Percentiles rank a stretch among this genome's conserved stretches.
These are phyloP conservation scores for Empis livida DNA, from an alignment of 2,888 invertebrate genomes.

Conservation along the genomic window DNA sequence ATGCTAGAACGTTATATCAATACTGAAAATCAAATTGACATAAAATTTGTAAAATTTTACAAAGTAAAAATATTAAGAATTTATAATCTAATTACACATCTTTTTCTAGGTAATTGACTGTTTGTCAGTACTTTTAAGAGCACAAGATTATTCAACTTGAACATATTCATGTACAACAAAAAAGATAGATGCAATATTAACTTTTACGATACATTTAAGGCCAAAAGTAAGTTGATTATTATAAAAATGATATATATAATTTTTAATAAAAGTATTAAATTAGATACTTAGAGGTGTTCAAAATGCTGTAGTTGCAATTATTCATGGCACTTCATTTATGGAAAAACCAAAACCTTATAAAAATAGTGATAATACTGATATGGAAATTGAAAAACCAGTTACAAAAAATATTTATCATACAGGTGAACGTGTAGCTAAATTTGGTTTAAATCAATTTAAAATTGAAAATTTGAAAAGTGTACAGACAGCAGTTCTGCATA, in stretches of 20 bases:
- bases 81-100: too few species aligned
- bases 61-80: too few species aligned
- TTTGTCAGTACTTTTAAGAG: constrained; percentile 58
- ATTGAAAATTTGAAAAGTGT: constrained; percentile 46
- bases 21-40: constrained; percentile 52
- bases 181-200: constrained; percentile 57
- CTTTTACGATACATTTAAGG: constrained; percentile 73
- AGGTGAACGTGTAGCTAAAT: constrained; percentile 45
- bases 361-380: constrained; percentile 28
- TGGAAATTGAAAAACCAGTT: constrained; percentile 3
- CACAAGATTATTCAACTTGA: constrained; percentile 70
- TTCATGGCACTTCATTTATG: constrained; percentile 58
- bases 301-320: constrained; percentile 59
- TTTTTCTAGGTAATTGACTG: constrained; percentile 44
- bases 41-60: constrained; percentile 49
- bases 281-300: constrained; percentile 80
- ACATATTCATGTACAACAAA: constrained; percentile 53
- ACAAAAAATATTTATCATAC: constrained; percentile 36
- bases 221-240: constrained; percentile 51
- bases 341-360: constrained; percentile 29
- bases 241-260: neutral
- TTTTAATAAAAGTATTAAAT: constrained; percentile 7
- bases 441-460: constrained; percentile 62
- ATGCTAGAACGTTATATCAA: constrained; percentile 57
- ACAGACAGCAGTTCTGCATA: constrained; percentile 63